Evolutionary conservation across 2,888 invertebrate species (phyloP).

Genomic region (Patella pellucida): DNA sequence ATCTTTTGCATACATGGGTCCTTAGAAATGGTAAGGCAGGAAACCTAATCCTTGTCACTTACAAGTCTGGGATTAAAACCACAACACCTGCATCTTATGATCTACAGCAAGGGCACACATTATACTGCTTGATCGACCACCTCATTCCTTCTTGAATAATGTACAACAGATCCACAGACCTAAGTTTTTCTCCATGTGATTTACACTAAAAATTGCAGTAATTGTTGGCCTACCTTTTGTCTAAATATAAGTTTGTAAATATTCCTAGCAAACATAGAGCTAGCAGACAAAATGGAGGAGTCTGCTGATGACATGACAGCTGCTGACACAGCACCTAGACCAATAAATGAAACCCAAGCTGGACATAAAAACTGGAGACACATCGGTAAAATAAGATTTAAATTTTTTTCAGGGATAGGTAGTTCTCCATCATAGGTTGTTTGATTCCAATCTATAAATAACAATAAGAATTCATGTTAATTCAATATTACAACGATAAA

Average conservation of each 20-base stretch:
- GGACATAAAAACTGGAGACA: conserved; percentile 97
- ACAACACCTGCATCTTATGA: too few species aligned
- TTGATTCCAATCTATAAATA: conserved; percentile 89
- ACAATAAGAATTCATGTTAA: too few species aligned
- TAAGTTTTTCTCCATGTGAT: neutral
- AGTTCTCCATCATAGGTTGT: conserved; percentile 79
- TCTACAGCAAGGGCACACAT: too few species aligned
- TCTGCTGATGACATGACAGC: conserved; percentile 99
- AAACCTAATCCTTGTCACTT: too few species aligned
- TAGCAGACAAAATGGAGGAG: conserved; percentile 96
- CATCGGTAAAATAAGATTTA: conserved; percentile 96
- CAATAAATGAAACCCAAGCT: conserved; percentile 95
- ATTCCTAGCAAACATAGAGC: conserved; percentile 99
- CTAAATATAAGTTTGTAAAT: conserved; percentile 97
- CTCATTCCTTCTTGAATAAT: too few species aligned
- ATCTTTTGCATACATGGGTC: too few species aligned
- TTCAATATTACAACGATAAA: too few species aligned
- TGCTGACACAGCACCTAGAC: conserved; percentile 97
- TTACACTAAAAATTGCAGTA: neutral
- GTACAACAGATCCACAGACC: too few species aligned
- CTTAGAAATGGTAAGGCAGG: too few species aligned
- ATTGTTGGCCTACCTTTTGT: conserved; percentile 79
- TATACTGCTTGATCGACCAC: too few species aligned
- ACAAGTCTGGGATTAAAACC: too few species aligned
- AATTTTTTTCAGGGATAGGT: conserved; percentile 75